Evolutionary conservation across 2,113 vertebrate species (phyloP), one percentile per base, ranked within the genome.

Genomic region (Hemibagrus wyckioides): DNA sequence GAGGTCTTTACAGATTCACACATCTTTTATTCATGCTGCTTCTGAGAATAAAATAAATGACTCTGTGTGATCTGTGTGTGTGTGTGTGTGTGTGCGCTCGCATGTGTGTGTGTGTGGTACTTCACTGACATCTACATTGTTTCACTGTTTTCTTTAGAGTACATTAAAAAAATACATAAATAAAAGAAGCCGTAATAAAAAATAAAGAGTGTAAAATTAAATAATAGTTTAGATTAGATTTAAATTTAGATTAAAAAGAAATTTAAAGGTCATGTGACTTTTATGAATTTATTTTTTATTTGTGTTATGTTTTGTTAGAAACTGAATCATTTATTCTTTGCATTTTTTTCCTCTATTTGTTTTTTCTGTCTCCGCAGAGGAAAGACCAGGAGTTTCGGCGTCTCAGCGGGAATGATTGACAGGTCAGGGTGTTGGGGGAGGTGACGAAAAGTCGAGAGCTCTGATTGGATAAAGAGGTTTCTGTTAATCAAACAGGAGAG

Each of bases 11-110:
- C 79, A 76, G 75, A 61, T 73, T 63, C 44, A 36, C 59, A 59
- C 71, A 90, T 89, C 82, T 84, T 89, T 94, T 88, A 93, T 93
- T 94, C 86, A 93, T 41, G 63, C 56, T 25, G 81, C 44, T 84
- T 67, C 65, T 84, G 48, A 56, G 50, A 73, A 28, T 73, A 57
- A 54, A 84, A 80, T 17, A 80, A 80, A 80, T 33, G 17, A 23
- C 50, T 50, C 1, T 36, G 41, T 56, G 17, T 7, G 0, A 1
- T 21, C 17, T 71, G 67, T 71, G 67, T 39, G 33, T 71, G 30
- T 36, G 41, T 76, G 73, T 76, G 41, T 76, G 39, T 28, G 73
- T 48, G 71, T 48, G 41, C 48, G 71, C 48, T 21, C 13, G 39
- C 44, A 33, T 69, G 67, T 71, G 63, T 65, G 63, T 36, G 65